These are phyloP conservation scores for Aphodius granarius DNA, from an alignment of 2,888 invertebrate species.

Conservation along the genomic window DNA sequence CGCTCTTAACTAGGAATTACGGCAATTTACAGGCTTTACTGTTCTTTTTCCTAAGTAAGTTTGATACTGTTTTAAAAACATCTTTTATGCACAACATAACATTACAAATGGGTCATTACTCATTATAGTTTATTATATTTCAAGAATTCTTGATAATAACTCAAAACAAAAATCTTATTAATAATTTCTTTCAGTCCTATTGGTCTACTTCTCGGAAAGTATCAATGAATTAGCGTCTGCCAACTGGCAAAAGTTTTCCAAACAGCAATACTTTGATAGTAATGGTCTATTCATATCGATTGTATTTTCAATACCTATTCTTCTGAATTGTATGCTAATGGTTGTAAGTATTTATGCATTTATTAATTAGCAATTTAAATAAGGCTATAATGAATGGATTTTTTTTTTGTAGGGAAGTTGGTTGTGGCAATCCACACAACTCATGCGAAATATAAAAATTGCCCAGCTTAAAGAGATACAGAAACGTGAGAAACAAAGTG, in stretches of 20 bases:
- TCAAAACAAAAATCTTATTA: background rate
- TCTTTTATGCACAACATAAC: too few relatives aligned
- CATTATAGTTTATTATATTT: background rate
- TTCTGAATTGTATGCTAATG: slow-evolving; percentile 90
- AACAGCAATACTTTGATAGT: slow-evolving; percentile 92
- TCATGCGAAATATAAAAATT: slow-evolving; percentile 83
- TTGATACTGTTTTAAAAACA: slow-evolving; percentile 24
- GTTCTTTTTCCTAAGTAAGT: slow-evolving; percentile 80
- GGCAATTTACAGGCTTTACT: slow-evolving; percentile 84
- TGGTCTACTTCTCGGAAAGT: slow-evolving; percentile 88
- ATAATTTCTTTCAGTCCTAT: slow-evolving; percentile 66
- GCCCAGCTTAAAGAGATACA: slow-evolving; percentile 75
- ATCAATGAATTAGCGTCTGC: slow-evolving; percentile 87
- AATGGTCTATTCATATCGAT: slow-evolving; percentile 92
- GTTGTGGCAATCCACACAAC: slow-evolving; percentile 85
- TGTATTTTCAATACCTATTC: slow-evolving; percentile 89
- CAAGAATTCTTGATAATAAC: slow-evolving; percentile 3
- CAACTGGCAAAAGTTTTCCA: slow-evolving; percentile 85
- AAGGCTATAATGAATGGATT: background rate
- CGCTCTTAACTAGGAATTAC: slow-evolving; percentile 80
- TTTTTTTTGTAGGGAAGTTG: slow-evolving; percentile 75
- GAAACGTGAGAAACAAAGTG: slow-evolving; percentile 59
- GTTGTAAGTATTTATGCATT: slow-evolving; percentile 75
- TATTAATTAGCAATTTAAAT: too few relatives aligned
- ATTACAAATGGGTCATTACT: background rate